Evolutionary conservation across 1,140 invertebrate genomes (phyloP).

Genomic region (Papilio polyxenes): DNA sequence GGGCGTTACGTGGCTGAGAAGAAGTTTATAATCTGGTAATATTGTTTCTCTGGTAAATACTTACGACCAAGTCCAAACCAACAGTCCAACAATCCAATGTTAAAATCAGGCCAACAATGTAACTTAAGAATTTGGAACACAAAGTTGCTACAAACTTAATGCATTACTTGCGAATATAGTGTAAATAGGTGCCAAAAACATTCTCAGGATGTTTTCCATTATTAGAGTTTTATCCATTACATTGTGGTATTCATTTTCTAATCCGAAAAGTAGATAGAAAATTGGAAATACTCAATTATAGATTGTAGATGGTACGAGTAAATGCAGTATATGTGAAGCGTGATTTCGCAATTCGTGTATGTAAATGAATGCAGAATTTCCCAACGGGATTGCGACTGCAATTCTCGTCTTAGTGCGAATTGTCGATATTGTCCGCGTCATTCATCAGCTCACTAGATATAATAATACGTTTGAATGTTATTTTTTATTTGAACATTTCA

Average conservation of each 20-base stretch:
- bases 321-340: neutral
- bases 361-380: conserved; percentile 21
- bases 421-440: neutral
- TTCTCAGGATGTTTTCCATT: too few species aligned
- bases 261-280: neutral
- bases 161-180: too few species aligned
- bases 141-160: too few species aligned
- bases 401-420: neutral
- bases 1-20: too few species aligned
- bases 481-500: neutral
- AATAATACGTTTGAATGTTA: neutral
- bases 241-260: neutral
- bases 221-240: neutral
- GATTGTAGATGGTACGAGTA: neutral
- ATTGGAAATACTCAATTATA: neutral
- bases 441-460: neutral
- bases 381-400: neutral
- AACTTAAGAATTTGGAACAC: too few species aligned
- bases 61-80: too few species aligned
- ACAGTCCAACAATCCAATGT: too few species aligned
- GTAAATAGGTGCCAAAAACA: too few species aligned
- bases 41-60: too few species aligned
- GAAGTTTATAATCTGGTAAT: too few species aligned
- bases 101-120: too few species aligned
- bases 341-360: conserved; percentile 17